Base-by-base conservation (phyloP, 2,797 vertebrate genomes). In the Tenualosa thibaudeaui region DNA sequence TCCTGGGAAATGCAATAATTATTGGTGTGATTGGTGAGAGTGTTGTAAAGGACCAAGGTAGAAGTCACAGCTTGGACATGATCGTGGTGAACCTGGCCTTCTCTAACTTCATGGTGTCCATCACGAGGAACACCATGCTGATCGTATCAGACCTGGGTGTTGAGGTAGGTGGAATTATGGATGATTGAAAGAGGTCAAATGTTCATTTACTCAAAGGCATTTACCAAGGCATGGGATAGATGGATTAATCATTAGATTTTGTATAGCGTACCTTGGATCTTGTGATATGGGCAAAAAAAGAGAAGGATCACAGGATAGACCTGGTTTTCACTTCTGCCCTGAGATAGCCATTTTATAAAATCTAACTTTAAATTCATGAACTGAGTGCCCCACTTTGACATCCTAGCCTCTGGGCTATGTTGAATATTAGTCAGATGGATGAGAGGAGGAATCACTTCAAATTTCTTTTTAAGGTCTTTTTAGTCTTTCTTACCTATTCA, bases 81-180 rank as follows among this genome's bases (percentile, higher is more conserved):
- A 95, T 96, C 68, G 93, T 97, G 49, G 87, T 95, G 9, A 96
- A 97, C 92, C 93, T 97, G 93, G 94, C 95, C 0, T 60, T 95
- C 54, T 95, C 95, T 22, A 96, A 95, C 87, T 88, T 97, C 85
- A 89, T 97, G 88, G 92, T 96, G 84, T 95, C 95, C 0, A 7
- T 95, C 81, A 26, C 92, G 78, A 95, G 95, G 86, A 97, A 96
- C 90, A 81, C 87, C 0, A 84, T 95, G 82, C 91, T 96, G 12
- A 84, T 96, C 87, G 88, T 95, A 82, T 93, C 94, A 8, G 95
- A 96, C 86, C 58, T 91, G 2, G 94, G 95, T 81, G 24, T 95
- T 0, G 54, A 95, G 95, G 95, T 96, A 93, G 22, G 84, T 85
- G 54, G 24, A 12, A 60, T 40, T 26, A 46, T 26, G 68, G 17